Conservation (phyloP, 2,888 invertebrate genomes). For the Rhagonycha fulva region DNA sequence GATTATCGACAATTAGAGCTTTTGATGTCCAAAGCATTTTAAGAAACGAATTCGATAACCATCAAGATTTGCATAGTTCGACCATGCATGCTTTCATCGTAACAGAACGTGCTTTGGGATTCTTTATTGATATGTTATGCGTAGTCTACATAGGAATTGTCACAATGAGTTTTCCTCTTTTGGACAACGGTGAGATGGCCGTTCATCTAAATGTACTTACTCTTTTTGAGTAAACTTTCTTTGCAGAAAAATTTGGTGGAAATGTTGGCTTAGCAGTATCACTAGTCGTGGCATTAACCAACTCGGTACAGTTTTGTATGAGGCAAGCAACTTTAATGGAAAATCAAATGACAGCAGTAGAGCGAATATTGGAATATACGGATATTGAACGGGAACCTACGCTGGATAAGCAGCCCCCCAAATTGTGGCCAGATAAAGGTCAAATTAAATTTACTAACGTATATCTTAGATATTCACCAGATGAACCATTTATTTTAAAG, state of each 20-base stretch:
- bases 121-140: not conserved
- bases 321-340: constrained; percentile 51
- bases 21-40: not conserved
- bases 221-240: not conserved
- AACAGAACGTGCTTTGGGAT: not conserved
- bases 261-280: constrained; percentile 52
- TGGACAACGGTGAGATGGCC: not conserved
- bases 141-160: not conserved
- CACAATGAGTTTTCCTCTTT: not conserved
- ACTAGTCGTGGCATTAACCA: constrained; percentile 49
- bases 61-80: not conserved
- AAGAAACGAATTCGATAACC: not conserved
- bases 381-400: constrained; percentile 66
- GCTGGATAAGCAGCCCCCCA: constrained; percentile 68
- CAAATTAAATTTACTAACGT: constrained; percentile 70
- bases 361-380: constrained; percentile 64
- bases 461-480: constrained; percentile 71
- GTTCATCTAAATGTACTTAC: not conserved
- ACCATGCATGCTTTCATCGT: not conserved
- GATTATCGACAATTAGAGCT: not conserved
- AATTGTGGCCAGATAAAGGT: constrained; percentile 76
- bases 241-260: constrained; percentile 48
- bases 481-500: constrained; percentile 75
- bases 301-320: constrained; percentile 87
- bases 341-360: constrained; percentile 90